Conservation (phyloP, 2,888 invertebrate genomes). For the Pollenia amentaria region DNA sequence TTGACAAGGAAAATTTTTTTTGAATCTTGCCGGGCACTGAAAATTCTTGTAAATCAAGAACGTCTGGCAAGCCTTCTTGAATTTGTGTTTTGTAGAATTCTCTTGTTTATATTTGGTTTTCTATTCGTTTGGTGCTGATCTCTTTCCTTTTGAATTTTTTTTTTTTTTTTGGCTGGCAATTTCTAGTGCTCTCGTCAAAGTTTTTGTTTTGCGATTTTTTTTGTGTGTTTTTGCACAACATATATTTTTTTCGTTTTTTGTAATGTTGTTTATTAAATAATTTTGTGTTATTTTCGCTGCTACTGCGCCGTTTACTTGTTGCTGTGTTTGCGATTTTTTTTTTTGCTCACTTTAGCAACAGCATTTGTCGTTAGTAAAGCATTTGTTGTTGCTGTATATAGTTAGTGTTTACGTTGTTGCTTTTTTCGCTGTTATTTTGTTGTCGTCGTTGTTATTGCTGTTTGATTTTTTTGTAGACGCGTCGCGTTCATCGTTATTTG, state of each 20-base stretch:
- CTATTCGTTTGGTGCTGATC: constrained; percentile 21
- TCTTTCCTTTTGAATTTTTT: not conserved
- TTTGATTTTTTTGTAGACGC: constrained; percentile 59
- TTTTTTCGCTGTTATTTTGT: constrained; percentile 21
- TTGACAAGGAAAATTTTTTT: too few relatives aligned
- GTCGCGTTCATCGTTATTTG: constrained; percentile 63
- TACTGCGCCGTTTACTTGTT: constrained; percentile 65
- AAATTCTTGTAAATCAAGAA: too few relatives aligned
- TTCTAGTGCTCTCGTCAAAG: constrained; percentile 25
- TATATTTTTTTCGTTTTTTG: constrained; percentile 58
- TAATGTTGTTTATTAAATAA: constrained; percentile 82
- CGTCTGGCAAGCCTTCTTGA: too few relatives aligned
- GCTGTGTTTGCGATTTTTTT: constrained; percentile 50
- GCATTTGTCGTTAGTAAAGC: constrained; percentile 71
- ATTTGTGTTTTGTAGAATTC: not conserved
- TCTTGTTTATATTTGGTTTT: not conserved
- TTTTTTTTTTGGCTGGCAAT: constrained; percentile 73
- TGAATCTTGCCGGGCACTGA: not conserved
- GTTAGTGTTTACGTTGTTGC: constrained; percentile 47
- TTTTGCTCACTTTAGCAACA: constrained; percentile 60
- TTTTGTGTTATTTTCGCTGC: constrained; percentile 77
- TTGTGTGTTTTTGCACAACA: constrained; percentile 66
- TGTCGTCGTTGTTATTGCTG: constrained; percentile 27
- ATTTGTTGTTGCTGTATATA: constrained; percentile 69
- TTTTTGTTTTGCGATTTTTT: constrained; percentile 69